Evolutionary conservation across 2,113 vertebrate genomes (phyloP).

Genomic region (Erythrocercus mccallii): DNA sequence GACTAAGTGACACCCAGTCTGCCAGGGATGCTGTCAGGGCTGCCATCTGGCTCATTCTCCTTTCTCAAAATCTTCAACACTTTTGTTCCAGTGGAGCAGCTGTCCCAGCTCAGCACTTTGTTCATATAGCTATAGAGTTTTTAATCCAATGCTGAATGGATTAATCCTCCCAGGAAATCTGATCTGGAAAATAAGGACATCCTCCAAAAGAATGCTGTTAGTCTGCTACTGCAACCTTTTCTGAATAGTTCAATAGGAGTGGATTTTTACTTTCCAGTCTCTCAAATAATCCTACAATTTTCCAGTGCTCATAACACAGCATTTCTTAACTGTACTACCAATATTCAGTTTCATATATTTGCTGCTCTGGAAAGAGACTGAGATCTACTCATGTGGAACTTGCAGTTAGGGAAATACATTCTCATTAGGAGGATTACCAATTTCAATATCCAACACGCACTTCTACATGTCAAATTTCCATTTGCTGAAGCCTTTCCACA

Average conservation of each 20-base stretch:
- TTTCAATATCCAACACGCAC: neutral
- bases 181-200: neutral
- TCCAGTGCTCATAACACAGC: neutral
- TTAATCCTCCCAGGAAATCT: neutral
- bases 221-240: neutral
- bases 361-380: neutral
- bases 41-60: neutral
- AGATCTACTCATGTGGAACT: neutral
- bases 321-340: neutral
- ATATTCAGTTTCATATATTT: neutral
- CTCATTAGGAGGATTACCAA: neutral
- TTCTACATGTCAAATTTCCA: neutral
- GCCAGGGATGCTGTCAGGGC: neutral
- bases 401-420: neutral
- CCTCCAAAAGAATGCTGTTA: neutral
- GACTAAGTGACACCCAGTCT: neutral
- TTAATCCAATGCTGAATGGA: neutral
- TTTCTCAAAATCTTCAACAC: neutral
- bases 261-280: neutral
- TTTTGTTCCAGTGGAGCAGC: neutral
- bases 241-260: neutral
- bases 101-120: neutral
- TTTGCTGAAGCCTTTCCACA: neutral
- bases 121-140: neutral
- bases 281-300: neutral